Evolutionary conservation across 2,113 vertebrate genomes (phyloP).

Genomic region (Scartelaos histophorus): DNA sequence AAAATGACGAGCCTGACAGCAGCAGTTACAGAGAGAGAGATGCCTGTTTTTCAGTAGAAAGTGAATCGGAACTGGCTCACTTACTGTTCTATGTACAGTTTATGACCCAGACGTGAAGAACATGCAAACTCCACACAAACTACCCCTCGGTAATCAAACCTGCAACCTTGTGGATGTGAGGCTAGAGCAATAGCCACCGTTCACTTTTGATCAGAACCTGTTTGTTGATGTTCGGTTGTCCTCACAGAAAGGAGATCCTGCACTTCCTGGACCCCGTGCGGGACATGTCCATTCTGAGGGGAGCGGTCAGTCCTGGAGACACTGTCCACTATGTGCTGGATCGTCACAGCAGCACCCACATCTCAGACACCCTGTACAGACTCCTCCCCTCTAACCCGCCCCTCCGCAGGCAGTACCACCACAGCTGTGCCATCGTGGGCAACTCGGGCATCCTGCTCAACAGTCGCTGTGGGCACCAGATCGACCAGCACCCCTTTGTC

Average conservation of each 20-base stretch:
- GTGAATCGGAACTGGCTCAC: no score
- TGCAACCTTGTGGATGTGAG: no score
- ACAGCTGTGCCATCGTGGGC: conserved; percentile 90
- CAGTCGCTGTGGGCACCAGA: conserved; percentile 91
- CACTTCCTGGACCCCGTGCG: conserved; percentile 93
- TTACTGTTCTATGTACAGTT: no score
- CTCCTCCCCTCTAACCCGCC: conserved; percentile 89
- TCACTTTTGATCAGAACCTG: no score
- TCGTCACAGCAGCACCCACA: conserved; percentile 93
- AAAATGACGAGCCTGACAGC: no score
- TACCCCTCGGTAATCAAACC: no score
- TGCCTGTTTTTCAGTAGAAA: no score
- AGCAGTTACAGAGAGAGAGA: no score
- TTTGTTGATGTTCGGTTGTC: background rate
- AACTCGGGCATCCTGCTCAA: conserved; percentile 94
- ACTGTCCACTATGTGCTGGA: conserved; percentile 95
- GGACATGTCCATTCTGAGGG: conserved; percentile 95
- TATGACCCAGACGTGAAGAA: no score
- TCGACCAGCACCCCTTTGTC: conserved; percentile 90
- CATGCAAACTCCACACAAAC: no score
- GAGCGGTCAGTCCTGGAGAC: conserved; percentile 90
- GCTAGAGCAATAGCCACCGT: no score
- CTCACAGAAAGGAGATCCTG: conserved; percentile 88
- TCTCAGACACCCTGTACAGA: conserved; percentile 90
- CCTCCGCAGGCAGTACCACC: conserved; percentile 89